A percentile compares a stretch with the other conserved stretches of the same genome.
phyloP scores from a whole-genome alignment of 2,888 invertebrate genomes.

The Ophraella communa region DNA sequence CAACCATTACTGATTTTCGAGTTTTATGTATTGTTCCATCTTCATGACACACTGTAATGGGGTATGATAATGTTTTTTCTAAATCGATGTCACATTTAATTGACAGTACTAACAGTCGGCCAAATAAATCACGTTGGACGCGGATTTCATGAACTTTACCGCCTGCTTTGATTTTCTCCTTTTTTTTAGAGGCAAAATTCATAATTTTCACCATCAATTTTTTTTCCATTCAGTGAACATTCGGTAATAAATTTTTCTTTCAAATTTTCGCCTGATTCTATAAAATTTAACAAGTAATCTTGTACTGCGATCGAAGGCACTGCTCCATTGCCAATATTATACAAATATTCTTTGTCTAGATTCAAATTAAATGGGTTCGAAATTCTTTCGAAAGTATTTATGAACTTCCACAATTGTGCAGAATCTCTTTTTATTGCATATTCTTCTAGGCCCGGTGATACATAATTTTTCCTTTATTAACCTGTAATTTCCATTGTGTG shows the following conservation, averaged over 20 bases:
- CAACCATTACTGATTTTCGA: too few species aligned
- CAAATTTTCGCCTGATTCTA: too few species aligned
- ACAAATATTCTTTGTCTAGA: background rate
- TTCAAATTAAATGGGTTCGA: background rate
- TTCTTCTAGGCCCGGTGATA: too few species aligned
- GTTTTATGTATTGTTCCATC: too few species aligned
- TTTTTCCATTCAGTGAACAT: background rate
- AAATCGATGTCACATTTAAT: too few species aligned
- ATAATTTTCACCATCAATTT: background rate
- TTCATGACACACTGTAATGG: too few species aligned
- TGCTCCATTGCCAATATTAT: background rate
- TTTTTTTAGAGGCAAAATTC: background rate
- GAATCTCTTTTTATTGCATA: background rate
- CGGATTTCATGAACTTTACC: background rate
- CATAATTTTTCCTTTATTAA: too few species aligned
- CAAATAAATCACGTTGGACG: background rate
- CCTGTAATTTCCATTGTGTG: too few species aligned
- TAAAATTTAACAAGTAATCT: slow-evolving; percentile 12
- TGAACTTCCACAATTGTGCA: background rate
- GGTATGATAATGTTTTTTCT: too few species aligned
- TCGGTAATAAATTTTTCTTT: background rate
- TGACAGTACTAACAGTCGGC: too few species aligned
- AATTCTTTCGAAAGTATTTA: background rate
- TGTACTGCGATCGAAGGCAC: slow-evolving; percentile 9
- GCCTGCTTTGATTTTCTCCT: background rate